These are phyloP conservation scores for Sebastes baramenuke DNA, from an alignment of 2,797 vertebrate genomes.

Conservation along the genomic window DNA sequence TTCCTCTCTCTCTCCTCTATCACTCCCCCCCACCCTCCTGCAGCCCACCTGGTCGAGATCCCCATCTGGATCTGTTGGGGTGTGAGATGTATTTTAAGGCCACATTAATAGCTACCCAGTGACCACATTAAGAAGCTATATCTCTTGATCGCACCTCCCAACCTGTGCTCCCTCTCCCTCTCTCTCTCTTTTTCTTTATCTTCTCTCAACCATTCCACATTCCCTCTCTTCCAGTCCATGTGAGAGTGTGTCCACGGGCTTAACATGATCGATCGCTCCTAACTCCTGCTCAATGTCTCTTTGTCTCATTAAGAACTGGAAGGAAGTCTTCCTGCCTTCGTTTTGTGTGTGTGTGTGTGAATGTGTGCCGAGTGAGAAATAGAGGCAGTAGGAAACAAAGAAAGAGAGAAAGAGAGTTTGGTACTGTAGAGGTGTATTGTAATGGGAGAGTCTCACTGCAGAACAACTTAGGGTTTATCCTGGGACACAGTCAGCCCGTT, in stretches of 20 bases:
- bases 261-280: slow-evolving; percentile 72
- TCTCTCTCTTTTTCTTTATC: slow-evolving; percentile 1
- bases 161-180: neutral
- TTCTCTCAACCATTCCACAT: slow-evolving; percentile 22
- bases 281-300: slow-evolving; percentile 72
- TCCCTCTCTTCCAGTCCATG: slow-evolving; percentile 25
- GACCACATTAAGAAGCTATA: slow-evolving; percentile 55
- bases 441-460: slow-evolving; percentile 24
- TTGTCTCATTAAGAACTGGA: slow-evolving; percentile 66
- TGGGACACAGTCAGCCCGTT: slow-evolving; percentile 42
- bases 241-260: slow-evolving; percentile 60
- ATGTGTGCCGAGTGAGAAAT: slow-evolving; percentile 3
- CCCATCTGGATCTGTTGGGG: slow-evolving; percentile 50
- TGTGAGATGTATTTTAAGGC: slow-evolving; percentile 63
- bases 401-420: slow-evolving; percentile 5
- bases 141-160: slow-evolving; percentile 35
- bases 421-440: slow-evolving; percentile 25
- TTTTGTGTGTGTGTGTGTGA: neutral
- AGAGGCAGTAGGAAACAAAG: neutral
- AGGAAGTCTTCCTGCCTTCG: slow-evolving; percentile 20
- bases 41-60: slow-evolving; percentile 60
- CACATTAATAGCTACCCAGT: slow-evolving; percentile 57
- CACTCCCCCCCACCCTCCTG: neutral
- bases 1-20: neutral
- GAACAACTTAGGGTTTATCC: slow-evolving; percentile 46